Evolutionary conservation across 2,888 invertebrate species (phyloP).

Genomic region (Eurytoma californica): DNA sequence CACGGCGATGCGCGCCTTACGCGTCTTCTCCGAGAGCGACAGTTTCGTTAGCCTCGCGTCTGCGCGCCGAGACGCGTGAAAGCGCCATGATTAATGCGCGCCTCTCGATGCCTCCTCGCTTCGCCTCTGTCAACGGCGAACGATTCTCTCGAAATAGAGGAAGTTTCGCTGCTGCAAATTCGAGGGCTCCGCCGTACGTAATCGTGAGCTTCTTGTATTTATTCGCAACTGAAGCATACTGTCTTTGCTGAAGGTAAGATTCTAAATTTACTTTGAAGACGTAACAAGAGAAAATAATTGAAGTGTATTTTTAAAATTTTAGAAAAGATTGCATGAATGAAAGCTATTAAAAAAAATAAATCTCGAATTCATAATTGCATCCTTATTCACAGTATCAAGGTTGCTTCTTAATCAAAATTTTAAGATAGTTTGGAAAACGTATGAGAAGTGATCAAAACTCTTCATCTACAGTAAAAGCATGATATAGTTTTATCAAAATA

Average conservation of each 20-base stretch:
- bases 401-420: too few relatives aligned
- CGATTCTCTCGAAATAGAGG: slow-evolving; percentile 19
- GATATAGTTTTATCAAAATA: too few relatives aligned
- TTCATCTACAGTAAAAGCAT: too few relatives aligned
- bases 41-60: neutral
- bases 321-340: too few relatives aligned
- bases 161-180: slow-evolving; percentile 19
- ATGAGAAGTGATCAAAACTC: too few relatives aligned
- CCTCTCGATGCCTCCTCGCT: slow-evolving; percentile 25
- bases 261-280: too few relatives aligned
- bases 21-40: slow-evolving; percentile 1
- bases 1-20: neutral
- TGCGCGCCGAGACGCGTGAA: slow-evolving; percentile 47
- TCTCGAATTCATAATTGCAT: too few relatives aligned
- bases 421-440: too few relatives aligned
- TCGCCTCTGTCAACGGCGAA: neutral
- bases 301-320: too few relatives aligned
- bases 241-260: neutral
- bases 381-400: too few relatives aligned
- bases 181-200: slow-evolving; percentile 11
- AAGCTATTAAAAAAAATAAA: too few relatives aligned
- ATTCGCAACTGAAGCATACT: slow-evolving; percentile 9
- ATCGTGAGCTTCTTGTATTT: slow-evolving; percentile 25
- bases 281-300: too few relatives aligned
- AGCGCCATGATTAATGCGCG: slow-evolving; percentile 45